Conservation (phyloP, 2,888 invertebrate species). For the Macropis europaea region DNA sequence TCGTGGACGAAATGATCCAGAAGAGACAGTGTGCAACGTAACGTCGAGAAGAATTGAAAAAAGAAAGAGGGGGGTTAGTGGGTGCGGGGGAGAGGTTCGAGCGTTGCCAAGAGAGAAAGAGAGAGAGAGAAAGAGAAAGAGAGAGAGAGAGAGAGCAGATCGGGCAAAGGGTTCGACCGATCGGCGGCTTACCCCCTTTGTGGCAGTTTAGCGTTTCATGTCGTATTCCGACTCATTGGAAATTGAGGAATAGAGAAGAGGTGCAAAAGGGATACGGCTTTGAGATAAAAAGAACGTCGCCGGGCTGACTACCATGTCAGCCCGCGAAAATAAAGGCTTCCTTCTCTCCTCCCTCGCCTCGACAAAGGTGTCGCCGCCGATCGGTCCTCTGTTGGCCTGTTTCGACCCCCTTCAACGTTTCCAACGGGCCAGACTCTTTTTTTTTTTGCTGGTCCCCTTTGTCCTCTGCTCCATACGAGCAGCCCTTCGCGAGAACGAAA, state of each 20-base stretch:
- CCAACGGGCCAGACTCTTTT: constrained; percentile 4
- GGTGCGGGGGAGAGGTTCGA: constrained; percentile 34
- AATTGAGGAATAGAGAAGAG: constrained; percentile 77
- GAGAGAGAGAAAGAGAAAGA: constrained; percentile 29
- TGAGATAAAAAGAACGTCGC: constrained; percentile 74
- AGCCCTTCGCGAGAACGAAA: not conserved
- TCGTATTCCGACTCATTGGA: constrained; percentile 80
- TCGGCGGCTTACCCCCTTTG: constrained; percentile 72
- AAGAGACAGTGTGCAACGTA: constrained; percentile 48
- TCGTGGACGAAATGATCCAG: too few species aligned
- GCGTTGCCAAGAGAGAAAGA: too few species aligned
- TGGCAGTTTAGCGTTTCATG: constrained; percentile 78
- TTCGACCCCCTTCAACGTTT: constrained; percentile 4
- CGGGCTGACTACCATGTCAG: constrained; percentile 45
- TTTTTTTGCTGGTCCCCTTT: constrained; percentile 3
- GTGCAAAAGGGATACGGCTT: constrained; percentile 75
- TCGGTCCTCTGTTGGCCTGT: constrained; percentile 11
- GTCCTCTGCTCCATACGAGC: not conserved
- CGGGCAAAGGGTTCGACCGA: constrained; percentile 63
- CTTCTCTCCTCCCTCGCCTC: constrained; percentile 7
- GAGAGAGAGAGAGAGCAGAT: constrained; percentile 35
- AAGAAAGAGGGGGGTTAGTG: constrained; percentile 25
- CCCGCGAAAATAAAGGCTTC: constrained; percentile 59
- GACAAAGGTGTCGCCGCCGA: constrained; percentile 53
- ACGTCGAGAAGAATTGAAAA: constrained; percentile 48